Percentiles rank a stretch among this genome's conserved stretches.
Evolutionary conservation across 1,140 invertebrate species (phyloP).

Genomic region (Oreohelix idahoensis): DNA sequence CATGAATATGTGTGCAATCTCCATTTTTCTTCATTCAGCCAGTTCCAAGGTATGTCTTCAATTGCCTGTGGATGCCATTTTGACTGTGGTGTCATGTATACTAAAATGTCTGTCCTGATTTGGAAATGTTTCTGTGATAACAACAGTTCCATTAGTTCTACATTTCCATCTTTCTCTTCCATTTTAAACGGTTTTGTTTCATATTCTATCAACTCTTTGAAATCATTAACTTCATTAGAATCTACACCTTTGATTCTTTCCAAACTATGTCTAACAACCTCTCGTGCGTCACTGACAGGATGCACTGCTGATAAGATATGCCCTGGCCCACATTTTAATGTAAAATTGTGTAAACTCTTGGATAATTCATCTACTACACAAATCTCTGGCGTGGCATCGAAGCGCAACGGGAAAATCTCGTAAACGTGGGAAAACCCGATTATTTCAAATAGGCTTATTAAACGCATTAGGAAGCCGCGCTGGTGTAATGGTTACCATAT

Average conservation of each 20-base stretch:
- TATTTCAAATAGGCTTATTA: no score
- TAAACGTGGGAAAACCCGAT: no score
- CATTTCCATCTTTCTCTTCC: not conserved
- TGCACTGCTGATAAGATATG: no score
- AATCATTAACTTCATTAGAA: not conserved
- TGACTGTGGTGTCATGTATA: not conserved
- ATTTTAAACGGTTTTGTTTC: not conserved
- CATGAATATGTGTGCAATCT: slow-evolving; percentile 24
- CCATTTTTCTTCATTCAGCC: slow-evolving; percentile 33
- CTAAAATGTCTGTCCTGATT: not conserved
- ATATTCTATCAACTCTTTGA: not conserved
- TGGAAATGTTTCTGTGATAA: not conserved
- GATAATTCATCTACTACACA: no score
- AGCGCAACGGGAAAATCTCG: no score
- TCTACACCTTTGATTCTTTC: not conserved
- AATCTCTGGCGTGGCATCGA: no score
- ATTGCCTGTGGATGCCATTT: not conserved
- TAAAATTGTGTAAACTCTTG: no score
- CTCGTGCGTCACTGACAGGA: no score
- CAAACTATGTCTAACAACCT: not conserved
- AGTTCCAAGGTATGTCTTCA: slow-evolving; percentile 27
- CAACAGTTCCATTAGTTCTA: not conserved
- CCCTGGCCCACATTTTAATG: no score
- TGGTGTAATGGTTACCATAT: no score
- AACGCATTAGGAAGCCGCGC: no score